A percentile compares a stretch with the other conserved stretches of the same genome.
Conservation (phyloP, 2,113 vertebrate genomes). For the Marcusenius ussheri region DNA sequence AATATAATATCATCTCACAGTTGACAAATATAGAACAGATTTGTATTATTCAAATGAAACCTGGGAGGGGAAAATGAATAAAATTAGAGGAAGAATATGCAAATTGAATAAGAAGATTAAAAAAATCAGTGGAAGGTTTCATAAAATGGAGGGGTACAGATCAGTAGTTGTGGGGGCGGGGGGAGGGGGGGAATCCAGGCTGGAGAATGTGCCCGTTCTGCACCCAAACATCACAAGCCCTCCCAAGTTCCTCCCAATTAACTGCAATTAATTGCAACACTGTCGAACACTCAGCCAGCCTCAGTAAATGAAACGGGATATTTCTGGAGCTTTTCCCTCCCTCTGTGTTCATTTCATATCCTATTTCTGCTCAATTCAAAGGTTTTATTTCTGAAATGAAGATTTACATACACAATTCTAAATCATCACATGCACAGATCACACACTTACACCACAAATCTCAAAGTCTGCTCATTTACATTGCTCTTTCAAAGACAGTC, state of each 20-base stretch:
- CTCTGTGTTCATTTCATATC: background rate
- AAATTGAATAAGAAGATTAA: slow-evolving; percentile 61
- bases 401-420: background rate
- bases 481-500: background rate
- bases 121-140: slow-evolving; percentile 49
- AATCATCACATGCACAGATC: background rate
- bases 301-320: slow-evolving; percentile 41
- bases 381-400: background rate
- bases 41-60: slow-evolving; percentile 67
- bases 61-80: slow-evolving; percentile 49
- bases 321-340: slow-evolving; percentile 13
- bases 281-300: slow-evolving; percentile 17
- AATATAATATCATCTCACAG: slow-evolving; percentile 55
- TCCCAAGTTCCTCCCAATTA: slow-evolving; percentile 35
- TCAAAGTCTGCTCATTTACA: background rate
- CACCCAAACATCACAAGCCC: slow-evolving; percentile 13
- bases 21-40: slow-evolving; percentile 63
- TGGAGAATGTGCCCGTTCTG: background rate
- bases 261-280: slow-evolving; percentile 42
- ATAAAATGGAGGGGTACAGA: slow-evolving; percentile 26
- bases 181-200: background rate
- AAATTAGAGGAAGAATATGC: slow-evolving; percentile 59
- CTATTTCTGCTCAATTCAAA: background rate
- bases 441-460: background rate
- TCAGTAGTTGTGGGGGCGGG: background rate